Percentiles rank a stretch among this genome's conserved stretches.
These are phyloP conservation scores for Aphidius ervi DNA, from an alignment of 1,140 invertebrate genomes.

Conservation along the genomic window DNA sequence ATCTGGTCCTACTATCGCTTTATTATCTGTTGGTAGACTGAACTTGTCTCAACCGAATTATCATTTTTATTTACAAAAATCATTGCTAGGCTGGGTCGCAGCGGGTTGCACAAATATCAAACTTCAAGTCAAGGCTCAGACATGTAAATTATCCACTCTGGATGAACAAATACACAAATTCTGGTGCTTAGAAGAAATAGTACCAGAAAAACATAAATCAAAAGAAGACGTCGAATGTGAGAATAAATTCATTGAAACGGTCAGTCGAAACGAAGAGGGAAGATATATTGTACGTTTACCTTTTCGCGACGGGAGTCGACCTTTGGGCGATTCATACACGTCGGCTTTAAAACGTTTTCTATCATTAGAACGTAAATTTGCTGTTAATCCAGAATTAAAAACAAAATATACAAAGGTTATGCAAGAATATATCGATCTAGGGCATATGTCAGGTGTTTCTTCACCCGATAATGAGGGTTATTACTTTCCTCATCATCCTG, in stretches of 20 bases:
- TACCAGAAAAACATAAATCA: background rate
- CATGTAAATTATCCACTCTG: too few relatives aligned
- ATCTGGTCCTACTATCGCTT: conserved; percentile 28
- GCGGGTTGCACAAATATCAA: too few relatives aligned
- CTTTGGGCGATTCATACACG: background rate
- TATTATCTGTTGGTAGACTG: conserved; percentile 30
- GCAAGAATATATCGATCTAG: conserved; percentile 4
- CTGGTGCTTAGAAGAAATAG: background rate
- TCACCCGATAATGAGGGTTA: conserved; percentile 5
- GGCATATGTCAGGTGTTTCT: too few relatives aligned
- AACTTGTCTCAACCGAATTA: conserved; percentile 16
- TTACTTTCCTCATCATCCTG: conserved; percentile 18
- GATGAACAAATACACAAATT: background rate
- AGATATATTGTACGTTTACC: background rate
- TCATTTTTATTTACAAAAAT: too few relatives aligned
- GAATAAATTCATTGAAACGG: background rate
- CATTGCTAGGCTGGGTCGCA: too few relatives aligned
- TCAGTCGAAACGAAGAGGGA: background rate
- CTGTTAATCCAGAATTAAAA: background rate
- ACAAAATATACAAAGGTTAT: background rate
- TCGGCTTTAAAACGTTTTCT: background rate
- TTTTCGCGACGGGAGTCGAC: background rate
- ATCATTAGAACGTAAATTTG: background rate
- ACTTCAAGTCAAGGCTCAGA: too few relatives aligned
- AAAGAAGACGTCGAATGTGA: too few relatives aligned